These are phyloP conservation scores for Epinotia demarniana DNA, from an alignment of 2,888 invertebrate genomes.

Conservation along the genomic window DNA sequence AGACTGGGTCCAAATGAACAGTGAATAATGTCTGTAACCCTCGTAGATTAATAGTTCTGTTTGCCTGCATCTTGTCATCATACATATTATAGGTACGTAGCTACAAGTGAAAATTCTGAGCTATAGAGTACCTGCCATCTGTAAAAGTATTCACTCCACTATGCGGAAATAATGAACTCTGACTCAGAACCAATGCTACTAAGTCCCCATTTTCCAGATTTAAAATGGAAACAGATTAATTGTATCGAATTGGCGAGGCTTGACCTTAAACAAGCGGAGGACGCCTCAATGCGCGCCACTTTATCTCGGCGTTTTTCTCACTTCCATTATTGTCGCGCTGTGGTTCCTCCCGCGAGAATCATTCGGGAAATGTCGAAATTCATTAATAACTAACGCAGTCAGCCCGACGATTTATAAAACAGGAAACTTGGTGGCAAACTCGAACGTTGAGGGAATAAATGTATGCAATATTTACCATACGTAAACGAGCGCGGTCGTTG, in stretches of 20 bases:
- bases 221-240: slow-evolving; percentile 35
- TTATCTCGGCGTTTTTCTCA: slow-evolving; percentile 64
- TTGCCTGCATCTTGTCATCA: not conserved
- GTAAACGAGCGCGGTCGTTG: slow-evolving; percentile 24
- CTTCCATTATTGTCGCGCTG: slow-evolving; percentile 65
- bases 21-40: not conserved
- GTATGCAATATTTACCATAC: slow-evolving; percentile 42
- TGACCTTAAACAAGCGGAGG: slow-evolving; percentile 32
- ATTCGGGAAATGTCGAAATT: slow-evolving; percentile 54
- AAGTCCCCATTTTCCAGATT: slow-evolving; percentile 6
- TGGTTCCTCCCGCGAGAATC: slow-evolving; percentile 58
- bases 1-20: not conserved
- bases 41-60: not conserved
- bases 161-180: not conserved
- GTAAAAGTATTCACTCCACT: not conserved
- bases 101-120: too few species aligned
- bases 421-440: slow-evolving; percentile 49
- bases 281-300: slow-evolving; percentile 54
- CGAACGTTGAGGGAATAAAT: slow-evolving; percentile 45
- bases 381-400: slow-evolving; percentile 66
- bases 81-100: too few species aligned
- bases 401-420: slow-evolving; percentile 55
- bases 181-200: not conserved
- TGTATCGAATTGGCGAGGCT: slow-evolving; percentile 22
- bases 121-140: too few species aligned